Conservation (phyloP, 1,140 invertebrate species). For the Drosophila micromelanica region DNA sequence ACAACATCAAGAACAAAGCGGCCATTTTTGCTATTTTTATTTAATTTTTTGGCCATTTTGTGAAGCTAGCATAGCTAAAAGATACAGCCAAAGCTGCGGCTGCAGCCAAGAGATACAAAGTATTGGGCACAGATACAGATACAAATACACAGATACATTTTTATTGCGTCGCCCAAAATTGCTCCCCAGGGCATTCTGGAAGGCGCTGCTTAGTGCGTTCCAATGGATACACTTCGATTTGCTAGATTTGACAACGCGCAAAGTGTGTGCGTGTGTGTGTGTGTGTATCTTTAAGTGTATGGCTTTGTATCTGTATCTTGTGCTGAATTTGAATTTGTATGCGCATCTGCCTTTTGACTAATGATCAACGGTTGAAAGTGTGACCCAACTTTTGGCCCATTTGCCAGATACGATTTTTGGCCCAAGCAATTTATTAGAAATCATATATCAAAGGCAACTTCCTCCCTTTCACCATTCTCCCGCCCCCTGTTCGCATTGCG, state of each 20-base stretch:
- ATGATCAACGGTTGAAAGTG: conserved; percentile 49
- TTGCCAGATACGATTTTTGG: conserved; percentile 55
- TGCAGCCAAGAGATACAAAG: background rate
- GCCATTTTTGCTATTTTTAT: conserved; percentile 47
- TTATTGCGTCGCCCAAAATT: conserved; percentile 61
- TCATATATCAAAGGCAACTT: conserved; percentile 72
- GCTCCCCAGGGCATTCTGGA: conserved; percentile 56
- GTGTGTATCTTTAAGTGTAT: conserved; percentile 9
- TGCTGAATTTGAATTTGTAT: conserved; percentile 61
- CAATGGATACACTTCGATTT: conserved; percentile 74
- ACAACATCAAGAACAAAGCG: conserved; percentile 7
- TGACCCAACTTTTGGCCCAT: conserved; percentile 73
- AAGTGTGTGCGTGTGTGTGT: background rate
- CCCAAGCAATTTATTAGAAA: conserved; percentile 76
- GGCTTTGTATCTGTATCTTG: conserved; percentile 16
- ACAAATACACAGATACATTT: conserved; percentile 61
- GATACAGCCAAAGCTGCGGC: background rate
- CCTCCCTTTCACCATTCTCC: background rate
- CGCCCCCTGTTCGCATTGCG: background rate
- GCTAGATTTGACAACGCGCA: conserved; percentile 70
- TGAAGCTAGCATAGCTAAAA: conserved; percentile 20
- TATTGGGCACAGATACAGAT: conserved; percentile 9
- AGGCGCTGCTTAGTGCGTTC: conserved; percentile 40
- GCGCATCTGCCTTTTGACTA: conserved; percentile 57
- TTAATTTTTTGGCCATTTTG: conserved; percentile 57